phyloP scores from a whole-genome alignment of 2,797 vertebrate genomes.

The Urocyon cinereoargenteus region DNA sequence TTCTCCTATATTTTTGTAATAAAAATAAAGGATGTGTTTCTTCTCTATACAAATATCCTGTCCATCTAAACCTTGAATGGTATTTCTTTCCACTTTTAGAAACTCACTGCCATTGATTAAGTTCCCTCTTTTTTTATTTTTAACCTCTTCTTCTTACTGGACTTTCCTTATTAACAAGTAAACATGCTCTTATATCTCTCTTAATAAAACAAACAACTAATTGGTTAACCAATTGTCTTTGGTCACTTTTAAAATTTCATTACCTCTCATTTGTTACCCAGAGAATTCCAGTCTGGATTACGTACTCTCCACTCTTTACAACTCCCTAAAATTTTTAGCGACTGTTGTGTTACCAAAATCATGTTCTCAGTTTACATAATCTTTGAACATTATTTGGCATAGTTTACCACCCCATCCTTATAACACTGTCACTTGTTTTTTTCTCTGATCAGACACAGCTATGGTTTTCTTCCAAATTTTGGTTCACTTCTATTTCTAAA shows the following conservation, averaged over 20 bases:
- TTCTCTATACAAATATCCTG: background rate
- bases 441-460: background rate
- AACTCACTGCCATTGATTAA: background rate
- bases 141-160: background rate
- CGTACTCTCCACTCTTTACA: background rate
- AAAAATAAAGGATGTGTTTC: background rate
- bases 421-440: background rate
- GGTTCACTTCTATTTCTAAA: background rate
- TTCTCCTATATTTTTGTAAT: background rate
- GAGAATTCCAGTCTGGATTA: background rate
- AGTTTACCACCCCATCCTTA: background rate
- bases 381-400: background rate
- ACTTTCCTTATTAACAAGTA: background rate
- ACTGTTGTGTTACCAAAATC: background rate
- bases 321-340: background rate
- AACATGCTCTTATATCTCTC: background rate
- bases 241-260: background rate
- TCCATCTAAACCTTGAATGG: background rate
- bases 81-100: background rate
- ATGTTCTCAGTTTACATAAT: background rate
- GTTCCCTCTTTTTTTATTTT: background rate
- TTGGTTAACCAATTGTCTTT: background rate
- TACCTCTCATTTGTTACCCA: background rate
- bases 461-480: background rate
- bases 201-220: background rate